Conservation (phyloP, 2,888 invertebrate species). For the Eudemis profundana region DNA sequence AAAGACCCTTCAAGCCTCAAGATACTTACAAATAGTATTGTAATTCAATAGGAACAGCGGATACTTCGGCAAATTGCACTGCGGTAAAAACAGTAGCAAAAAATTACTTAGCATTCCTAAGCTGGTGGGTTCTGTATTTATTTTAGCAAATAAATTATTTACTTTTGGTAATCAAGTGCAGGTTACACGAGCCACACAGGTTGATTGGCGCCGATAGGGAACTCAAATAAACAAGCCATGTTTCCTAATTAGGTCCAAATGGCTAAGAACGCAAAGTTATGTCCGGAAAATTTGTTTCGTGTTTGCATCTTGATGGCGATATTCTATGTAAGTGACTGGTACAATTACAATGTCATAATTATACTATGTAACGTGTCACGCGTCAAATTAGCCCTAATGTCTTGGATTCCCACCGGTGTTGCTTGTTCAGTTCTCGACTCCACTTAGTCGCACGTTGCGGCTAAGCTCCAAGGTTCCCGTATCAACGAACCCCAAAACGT, state of each 20-base stretch:
- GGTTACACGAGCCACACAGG: no score
- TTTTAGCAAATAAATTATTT: background rate
- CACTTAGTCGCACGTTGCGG: slow-evolving; percentile 8
- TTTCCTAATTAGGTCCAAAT: background rate
- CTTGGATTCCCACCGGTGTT: background rate
- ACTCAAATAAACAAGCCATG: background rate
- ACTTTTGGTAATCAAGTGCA: background rate
- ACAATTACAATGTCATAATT: slow-evolving; percentile 5
- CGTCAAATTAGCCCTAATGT: slow-evolving; percentile 26
- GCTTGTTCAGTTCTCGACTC: background rate
- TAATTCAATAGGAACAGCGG: slow-evolving; percentile 32
- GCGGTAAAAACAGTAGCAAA: slow-evolving; percentile 28
- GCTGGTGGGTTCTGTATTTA: slow-evolving; percentile 8
- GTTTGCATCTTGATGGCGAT: no score
- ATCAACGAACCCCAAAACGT: slow-evolving; percentile 42
- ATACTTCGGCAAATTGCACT: slow-evolving; percentile 31
- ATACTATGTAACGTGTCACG: background rate
- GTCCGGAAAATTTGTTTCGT: no score
- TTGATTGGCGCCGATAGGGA: background rate
- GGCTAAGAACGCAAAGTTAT: no score
- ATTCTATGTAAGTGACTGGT: background rate
- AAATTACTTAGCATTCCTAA: background rate
- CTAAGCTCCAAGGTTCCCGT: slow-evolving; percentile 19
- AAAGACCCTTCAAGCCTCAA: slow-evolving; percentile 30
- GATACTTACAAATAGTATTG: slow-evolving; percentile 35